Evolutionary conservation across 2,888 invertebrate species (phyloP).

Genomic region (Chymomyza caudatula): DNA sequence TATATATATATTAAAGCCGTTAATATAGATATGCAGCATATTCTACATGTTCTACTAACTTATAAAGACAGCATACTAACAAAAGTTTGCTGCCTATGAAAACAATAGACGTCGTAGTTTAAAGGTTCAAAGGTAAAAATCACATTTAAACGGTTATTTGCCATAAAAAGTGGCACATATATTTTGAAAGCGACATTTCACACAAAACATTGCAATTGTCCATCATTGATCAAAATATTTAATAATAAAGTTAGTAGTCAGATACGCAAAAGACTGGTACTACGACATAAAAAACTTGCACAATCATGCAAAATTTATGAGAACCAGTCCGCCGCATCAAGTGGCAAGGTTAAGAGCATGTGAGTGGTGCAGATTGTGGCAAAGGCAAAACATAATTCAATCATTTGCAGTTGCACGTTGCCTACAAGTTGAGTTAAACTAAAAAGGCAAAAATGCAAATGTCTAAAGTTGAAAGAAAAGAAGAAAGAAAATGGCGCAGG

Average conservation of each 20-base stretch:
- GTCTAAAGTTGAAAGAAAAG: slow-evolving; percentile 6
- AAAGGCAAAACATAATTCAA: slow-evolving; percentile 63
- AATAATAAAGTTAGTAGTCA: not conserved
- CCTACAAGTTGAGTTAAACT: slow-evolving; percentile 20
- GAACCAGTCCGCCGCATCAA: slow-evolving; percentile 34
- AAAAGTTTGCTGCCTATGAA: no score
- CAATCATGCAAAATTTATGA: slow-evolving; percentile 57
- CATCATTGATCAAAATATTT: no score
- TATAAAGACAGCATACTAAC: no score
- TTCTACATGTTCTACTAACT: no score
- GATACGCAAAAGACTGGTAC: slow-evolving; percentile 14
- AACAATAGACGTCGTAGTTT: no score
- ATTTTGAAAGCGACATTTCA: no score
- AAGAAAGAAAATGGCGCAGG: not conserved
- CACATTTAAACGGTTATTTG: no score
- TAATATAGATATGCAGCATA: no score
- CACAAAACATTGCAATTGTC: no score
- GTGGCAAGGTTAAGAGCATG: slow-evolving; percentile 13
- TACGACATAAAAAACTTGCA: slow-evolving; percentile 39
- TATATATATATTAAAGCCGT: no score
- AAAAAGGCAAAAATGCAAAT: slow-evolving; percentile 11
- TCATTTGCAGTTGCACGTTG: slow-evolving; percentile 49
- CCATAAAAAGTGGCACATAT: no score
- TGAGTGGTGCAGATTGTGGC: slow-evolving; percentile 2
- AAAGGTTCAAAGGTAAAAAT: no score